Evolutionary conservation across 2,797 vertebrate species (phyloP).

Genomic region (Tamandua tetradactyla): DNA sequence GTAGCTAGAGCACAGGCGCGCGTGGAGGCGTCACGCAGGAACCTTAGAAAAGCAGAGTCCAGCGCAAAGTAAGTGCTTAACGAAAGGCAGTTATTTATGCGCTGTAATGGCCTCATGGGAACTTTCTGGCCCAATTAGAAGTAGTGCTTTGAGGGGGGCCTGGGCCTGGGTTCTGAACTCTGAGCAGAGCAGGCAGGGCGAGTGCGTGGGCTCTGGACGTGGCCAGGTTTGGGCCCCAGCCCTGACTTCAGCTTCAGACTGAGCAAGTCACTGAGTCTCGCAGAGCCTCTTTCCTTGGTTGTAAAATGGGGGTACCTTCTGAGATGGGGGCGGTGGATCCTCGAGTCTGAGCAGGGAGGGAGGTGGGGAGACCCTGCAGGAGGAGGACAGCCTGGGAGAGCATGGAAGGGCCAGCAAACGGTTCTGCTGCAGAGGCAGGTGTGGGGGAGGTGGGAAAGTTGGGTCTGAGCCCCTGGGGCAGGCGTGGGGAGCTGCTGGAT

Average conservation of each 20-base stretch:
- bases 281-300: background rate
- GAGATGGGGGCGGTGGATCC: background rate
- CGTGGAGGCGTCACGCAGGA: too few species aligned
- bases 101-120: background rate
- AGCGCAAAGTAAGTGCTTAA: background rate
- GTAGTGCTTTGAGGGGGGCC: background rate
- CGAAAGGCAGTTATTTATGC: background rate
- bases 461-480: background rate
- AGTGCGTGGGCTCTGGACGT: background rate
- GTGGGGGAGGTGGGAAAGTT: background rate
- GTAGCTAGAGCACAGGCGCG: too few species aligned
- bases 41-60: background rate
- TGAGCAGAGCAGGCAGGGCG: background rate
- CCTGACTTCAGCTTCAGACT: background rate
- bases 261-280: background rate
- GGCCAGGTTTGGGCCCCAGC: background rate
- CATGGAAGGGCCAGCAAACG: background rate
- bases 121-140: background rate
- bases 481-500: background rate
- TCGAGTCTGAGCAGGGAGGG: background rate
- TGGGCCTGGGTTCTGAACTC: background rate
- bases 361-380: background rate
- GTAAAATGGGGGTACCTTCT: background rate
- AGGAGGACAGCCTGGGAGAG: background rate
- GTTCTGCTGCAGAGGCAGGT: fast-evolving